Conservation (phyloP, 1,140 invertebrate genomes). For the Pseudomyrmex gracilis region DNA sequence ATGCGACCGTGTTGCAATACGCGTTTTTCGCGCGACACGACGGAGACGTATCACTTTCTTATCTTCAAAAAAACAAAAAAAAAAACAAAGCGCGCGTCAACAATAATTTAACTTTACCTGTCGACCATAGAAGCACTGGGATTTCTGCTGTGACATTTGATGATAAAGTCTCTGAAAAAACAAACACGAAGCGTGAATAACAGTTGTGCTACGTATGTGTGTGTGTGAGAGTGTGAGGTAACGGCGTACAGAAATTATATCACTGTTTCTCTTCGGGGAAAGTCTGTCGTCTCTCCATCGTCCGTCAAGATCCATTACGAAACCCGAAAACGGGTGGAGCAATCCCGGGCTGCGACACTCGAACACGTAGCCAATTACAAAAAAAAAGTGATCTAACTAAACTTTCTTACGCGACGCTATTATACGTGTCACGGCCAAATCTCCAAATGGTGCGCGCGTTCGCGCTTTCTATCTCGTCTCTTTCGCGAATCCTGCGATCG, state of each 20-base stretch:
- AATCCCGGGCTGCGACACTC: not conserved
- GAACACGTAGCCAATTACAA: slow-evolving; percentile 3
- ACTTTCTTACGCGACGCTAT: slow-evolving; percentile 36
- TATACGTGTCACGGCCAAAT: slow-evolving; percentile 65
- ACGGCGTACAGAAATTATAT: no score
- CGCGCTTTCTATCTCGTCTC: slow-evolving; percentile 59
- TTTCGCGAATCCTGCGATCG: not conserved
- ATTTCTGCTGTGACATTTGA: slow-evolving; percentile 92
- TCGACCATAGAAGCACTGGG: slow-evolving; percentile 90
- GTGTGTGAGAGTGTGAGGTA: no score
- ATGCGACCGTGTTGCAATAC: no score
- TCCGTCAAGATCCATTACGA: not conserved
- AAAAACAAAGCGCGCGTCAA: not conserved
- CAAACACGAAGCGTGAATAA: slow-evolving; percentile 73
- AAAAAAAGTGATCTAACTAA: not conserved
- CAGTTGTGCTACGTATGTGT: slow-evolving; percentile 17
- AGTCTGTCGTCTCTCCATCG: no score
- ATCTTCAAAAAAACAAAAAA: no score
- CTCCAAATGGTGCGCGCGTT: not conserved
- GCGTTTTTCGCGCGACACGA: no score
- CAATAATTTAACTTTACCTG: slow-evolving; percentile 84
- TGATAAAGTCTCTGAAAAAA: slow-evolving; percentile 85
- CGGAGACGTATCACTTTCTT: no score
- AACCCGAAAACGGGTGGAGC: not conserved
- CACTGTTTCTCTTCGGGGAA: no score